Base-by-base conservation (phyloP, 2,797 vertebrate species). In the Sarcophilus harrisii region DNA sequence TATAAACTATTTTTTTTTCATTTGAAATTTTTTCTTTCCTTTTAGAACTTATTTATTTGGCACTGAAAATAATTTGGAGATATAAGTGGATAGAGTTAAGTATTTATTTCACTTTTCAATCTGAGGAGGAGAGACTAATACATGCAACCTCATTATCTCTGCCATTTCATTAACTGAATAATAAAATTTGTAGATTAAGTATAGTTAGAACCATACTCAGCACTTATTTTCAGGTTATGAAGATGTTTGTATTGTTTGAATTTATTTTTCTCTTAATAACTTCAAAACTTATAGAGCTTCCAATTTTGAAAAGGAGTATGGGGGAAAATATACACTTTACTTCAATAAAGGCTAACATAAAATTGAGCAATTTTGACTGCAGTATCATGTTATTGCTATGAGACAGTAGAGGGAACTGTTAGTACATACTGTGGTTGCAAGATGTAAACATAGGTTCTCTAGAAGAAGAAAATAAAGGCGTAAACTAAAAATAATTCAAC, bases 391-490 rank as follows among this genome's bases (percentile, higher is more conserved):
- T 96, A 95, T 95, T 97, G 95, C 94, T 92, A 52, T 87, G 29
- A 98, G 96, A 97, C 94, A 96, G 97, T 59, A 97, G 96, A 97
- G 94, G 96, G 95, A 97, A 97, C 95, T 96, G 32, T 97, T 94
- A 96, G 94, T 92, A 92, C 92, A 57, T n/a, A 91, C 27, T 90
- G 90, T 55, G 90, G 91, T 58, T 91, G 58, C 58, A 90, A 96
- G 58, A 92, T 95, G 45, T 55, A 93, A 94, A 66, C 32, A 96
- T 52, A 27, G 73, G 73, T 27, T 81, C 55, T n/a, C 38, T 21
- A 11, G 58, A n/a, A 90, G 92, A 93, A 14, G 12, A 3, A 66
- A 52, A 11, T 30, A 27, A 29, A 45, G 59, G 1, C 6, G 93
- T 52, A 81, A 66, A 66, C 0, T 21, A 92, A 18, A 90, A 27